Evolutionary conservation across 2,797 vertebrate genomes (phyloP).

Genomic region (Carapus acus): DNA sequence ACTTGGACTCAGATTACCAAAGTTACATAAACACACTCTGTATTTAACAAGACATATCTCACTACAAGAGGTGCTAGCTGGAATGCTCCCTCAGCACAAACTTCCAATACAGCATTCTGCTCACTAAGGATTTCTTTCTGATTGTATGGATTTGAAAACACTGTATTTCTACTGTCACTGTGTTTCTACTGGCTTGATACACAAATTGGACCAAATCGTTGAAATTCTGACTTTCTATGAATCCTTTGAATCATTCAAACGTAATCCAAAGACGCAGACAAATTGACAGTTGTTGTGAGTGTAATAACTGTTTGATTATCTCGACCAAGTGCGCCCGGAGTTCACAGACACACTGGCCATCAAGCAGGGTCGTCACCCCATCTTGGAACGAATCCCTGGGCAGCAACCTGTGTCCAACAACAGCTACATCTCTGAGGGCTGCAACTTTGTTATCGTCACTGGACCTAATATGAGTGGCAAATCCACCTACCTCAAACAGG

Average conservation of each 20-base stretch:
- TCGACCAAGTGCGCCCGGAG: conserved; percentile 95
- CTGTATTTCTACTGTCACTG: too few relatives aligned
- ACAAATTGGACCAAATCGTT: not conserved
- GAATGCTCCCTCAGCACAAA: conserved; percentile 32
- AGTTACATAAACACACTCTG: conserved; percentile 61
- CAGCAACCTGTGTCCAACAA: conserved; percentile 89
- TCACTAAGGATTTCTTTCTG: not conserved
- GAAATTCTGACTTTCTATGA: not conserved
- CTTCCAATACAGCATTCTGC: conserved; percentile 5
- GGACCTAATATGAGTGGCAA: conserved; percentile 99
- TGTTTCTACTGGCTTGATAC: not conserved
- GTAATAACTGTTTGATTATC: too few relatives aligned
- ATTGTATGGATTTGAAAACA: not conserved
- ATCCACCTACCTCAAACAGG: conserved; percentile 94
- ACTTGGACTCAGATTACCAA: conserved; percentile 63
- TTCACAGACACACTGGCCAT: conserved; percentile 95
- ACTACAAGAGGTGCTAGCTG: conserved; percentile 29
- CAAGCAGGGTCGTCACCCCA: conserved; percentile 91
- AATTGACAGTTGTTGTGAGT: too few relatives aligned
- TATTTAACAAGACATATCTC: conserved; percentile 47
- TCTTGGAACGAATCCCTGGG: conserved; percentile 86
- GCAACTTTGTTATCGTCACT: conserved; percentile 91
- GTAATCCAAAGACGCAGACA: too few relatives aligned
- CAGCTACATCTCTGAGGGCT: conserved; percentile 87
- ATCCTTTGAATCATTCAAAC: too few relatives aligned